Percentiles rank a stretch among this genome's conserved stretches.
phyloP scores from a whole-genome alignment of 2,888 invertebrate species.

The Diabrotica balteata region DNA sequence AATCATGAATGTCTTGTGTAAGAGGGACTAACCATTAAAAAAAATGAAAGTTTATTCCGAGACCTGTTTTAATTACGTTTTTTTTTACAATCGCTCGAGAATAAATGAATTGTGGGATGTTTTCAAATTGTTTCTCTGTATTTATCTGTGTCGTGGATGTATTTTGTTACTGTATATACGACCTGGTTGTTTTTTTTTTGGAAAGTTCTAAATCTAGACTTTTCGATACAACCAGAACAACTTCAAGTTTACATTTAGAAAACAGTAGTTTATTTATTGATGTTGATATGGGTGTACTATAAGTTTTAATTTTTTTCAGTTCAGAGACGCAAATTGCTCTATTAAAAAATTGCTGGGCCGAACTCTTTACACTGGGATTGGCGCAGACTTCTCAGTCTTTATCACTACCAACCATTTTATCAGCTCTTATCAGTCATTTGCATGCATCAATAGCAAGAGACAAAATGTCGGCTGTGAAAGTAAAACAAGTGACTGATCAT shows the following conservation, averaged over 20 bases:
- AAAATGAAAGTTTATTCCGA: too few species aligned
- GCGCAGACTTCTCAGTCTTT: constrained; percentile 84
- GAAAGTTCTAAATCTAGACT: too few species aligned
- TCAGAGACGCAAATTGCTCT: constrained; percentile 83
- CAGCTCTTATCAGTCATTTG: constrained; percentile 82
- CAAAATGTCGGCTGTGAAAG: constrained; percentile 78
- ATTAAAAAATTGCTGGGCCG: constrained; percentile 90
- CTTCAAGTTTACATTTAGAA: neutral
- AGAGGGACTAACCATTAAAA: too few species aligned
- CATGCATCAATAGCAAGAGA: constrained; percentile 77
- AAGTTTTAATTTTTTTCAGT: constrained; percentile 61
- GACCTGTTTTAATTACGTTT: too few species aligned
- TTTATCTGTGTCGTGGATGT: too few species aligned
- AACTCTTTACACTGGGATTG: constrained; percentile 88
- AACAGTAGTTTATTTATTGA: neutral
- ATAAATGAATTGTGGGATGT: too few species aligned
- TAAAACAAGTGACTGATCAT: constrained; percentile 76
- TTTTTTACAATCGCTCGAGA: too few species aligned
- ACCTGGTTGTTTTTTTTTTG: too few species aligned
- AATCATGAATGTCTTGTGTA: too few species aligned
- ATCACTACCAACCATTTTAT: constrained; percentile 80
- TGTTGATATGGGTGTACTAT: constrained; percentile 3
- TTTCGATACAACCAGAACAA: neutral
- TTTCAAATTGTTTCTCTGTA: too few species aligned
- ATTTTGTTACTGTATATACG: too few species aligned